Conservation (phyloP, 2,888 invertebrate genomes). For the Himalopsyche tibetana region DNA sequence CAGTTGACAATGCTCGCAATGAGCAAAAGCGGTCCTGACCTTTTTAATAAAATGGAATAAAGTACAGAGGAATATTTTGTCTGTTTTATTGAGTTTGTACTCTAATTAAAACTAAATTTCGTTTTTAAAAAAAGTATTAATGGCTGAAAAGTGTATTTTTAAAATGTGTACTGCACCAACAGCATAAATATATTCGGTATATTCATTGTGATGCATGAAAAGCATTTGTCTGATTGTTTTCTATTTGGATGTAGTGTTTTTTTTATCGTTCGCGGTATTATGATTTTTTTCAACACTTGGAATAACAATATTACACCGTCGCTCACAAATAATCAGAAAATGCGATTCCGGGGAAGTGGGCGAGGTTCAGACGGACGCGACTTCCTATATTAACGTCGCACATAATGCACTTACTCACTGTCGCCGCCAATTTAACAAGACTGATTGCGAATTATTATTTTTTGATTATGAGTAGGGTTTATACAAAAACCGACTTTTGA, state of each 20-base stretch:
- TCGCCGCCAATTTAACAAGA: too few relatives aligned
- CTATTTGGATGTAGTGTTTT: conserved; percentile 51
- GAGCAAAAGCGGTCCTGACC: too few relatives aligned
- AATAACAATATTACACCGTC: background rate
- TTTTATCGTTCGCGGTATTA: conserved; percentile 45
- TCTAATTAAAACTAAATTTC: too few relatives aligned
- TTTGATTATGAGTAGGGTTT: too few relatives aligned
- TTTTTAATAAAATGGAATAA: too few relatives aligned
- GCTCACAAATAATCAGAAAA: conserved; percentile 43
- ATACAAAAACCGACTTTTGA: too few relatives aligned
- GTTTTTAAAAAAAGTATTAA: too few relatives aligned
- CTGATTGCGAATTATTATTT: too few relatives aligned
- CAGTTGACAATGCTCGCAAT: too few relatives aligned
- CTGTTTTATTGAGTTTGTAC: too few relatives aligned
- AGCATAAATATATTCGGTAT: conserved; percentile 17
- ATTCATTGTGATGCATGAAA: conserved; percentile 61
- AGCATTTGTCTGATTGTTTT: conserved; percentile 64
- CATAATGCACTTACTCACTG: background rate
- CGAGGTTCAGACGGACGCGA: conserved; percentile 49
- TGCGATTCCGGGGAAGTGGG: conserved; percentile 56
- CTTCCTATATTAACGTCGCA: background rate
- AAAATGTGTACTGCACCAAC: background rate
- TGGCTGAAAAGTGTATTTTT: too few relatives aligned
- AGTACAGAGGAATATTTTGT: too few relatives aligned
- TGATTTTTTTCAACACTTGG: conserved; percentile 50